Evolutionary conservation across 2,888 invertebrate species (phyloP).

Genomic region (Meteorus colon): DNA sequence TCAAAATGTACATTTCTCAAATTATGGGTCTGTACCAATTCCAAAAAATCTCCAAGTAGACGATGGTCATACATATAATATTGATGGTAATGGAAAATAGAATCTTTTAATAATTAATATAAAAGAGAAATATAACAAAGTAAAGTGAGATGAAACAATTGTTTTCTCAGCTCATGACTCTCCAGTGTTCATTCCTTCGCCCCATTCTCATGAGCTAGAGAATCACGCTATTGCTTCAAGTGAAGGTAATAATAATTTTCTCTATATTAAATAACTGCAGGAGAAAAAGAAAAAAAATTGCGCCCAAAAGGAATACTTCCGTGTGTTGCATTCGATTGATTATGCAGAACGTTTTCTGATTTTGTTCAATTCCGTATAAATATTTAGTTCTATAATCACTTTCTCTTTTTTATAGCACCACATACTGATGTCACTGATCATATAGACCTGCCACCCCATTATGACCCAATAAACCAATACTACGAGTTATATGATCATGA

Average conservation of each 20-base stretch:
- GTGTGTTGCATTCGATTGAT: too few relatives aligned
- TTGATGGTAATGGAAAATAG: not conserved
- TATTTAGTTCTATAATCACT: too few relatives aligned
- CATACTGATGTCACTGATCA: constrained; percentile 46
- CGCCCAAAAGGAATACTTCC: too few relatives aligned
- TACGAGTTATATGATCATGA: constrained; percentile 53
- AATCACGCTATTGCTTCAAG: not conserved
- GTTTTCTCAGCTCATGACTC: not conserved
- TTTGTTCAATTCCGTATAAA: too few relatives aligned
- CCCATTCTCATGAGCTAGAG: not conserved
- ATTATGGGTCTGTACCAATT: constrained; percentile 59
- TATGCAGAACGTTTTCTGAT: too few relatives aligned
- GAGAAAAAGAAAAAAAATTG: not conserved
- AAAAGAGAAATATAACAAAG: not conserved
- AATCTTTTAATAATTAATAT: not conserved
- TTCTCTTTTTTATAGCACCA: constrained; percentile 50
- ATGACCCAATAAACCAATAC: constrained; percentile 31
- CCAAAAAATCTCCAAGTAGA: constrained; percentile 51
- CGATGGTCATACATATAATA: constrained; percentile 45
- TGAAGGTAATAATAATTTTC: not conserved
- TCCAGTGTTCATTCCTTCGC: not conserved
- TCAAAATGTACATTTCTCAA: constrained; percentile 64
- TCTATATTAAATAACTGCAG: not conserved
- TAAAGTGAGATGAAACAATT: not conserved
- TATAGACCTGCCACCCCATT: constrained; percentile 43